Evolutionary conservation across 2,888 invertebrate genomes (phyloP).

Genomic region (Apodemia zela): DNA sequence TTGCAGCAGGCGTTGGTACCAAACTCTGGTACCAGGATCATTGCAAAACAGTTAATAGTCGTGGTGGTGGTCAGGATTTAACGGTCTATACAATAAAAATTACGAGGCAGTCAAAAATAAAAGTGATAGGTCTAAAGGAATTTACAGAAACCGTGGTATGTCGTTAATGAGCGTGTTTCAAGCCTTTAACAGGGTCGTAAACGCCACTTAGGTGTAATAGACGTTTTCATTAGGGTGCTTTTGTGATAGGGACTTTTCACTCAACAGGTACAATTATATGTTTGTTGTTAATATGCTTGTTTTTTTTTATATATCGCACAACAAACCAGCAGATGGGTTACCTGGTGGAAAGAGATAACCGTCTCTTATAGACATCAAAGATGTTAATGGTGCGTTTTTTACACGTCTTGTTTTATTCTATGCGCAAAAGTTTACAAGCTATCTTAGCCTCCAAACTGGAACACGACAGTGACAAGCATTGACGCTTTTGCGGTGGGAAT

Average conservation of each 20-base stretch:
- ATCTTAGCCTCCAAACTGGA: too few species aligned
- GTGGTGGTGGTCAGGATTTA: neutral
- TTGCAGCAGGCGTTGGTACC: too few species aligned
- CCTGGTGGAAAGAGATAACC: too few species aligned
- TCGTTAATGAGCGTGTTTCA: slow-evolving; percentile 39
- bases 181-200: slow-evolving; percentile 39
- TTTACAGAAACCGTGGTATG: slow-evolving; percentile 24
- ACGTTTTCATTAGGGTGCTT: slow-evolving; percentile 29
- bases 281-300: neutral
- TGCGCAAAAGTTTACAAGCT: too few species aligned
- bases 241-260: slow-evolving; percentile 3
- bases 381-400: too few species aligned
- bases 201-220: slow-evolving; percentile 20
- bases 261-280: neutral
- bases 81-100: neutral
- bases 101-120: neutral
- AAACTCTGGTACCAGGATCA: too few species aligned
- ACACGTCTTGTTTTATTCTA: too few species aligned
- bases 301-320: neutral
- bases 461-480: too few species aligned
- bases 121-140: slow-evolving; percentile 19
- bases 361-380: too few species aligned
- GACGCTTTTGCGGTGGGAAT: too few species aligned
- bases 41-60: too few species aligned
- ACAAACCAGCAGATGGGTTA: too few species aligned